Conservation (phyloP, 2,113 vertebrate species). For the Talpa occidentalis region DNA sequence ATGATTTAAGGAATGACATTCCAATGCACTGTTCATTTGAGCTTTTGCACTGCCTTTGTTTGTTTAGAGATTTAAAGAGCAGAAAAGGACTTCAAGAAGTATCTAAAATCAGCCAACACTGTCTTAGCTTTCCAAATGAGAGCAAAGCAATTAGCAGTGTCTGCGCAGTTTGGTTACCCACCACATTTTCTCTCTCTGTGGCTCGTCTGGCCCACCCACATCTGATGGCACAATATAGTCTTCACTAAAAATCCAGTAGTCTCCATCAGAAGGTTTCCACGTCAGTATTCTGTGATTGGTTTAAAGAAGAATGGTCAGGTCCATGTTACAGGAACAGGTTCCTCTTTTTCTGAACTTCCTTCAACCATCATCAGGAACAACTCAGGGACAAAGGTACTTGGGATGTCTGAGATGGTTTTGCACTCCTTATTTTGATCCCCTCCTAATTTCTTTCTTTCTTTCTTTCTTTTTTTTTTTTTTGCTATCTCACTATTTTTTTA, state of each 20-base stretch:
- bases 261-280: neutral
- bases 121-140: neutral
- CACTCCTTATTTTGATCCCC: neutral
- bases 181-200: neutral
- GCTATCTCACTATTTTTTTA: too few relatives aligned
- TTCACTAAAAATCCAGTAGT: neutral
- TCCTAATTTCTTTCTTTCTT: neutral
- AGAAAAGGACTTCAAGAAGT: neutral
- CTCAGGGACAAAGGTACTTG: neutral
- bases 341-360: neutral
- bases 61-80: slow-evolving; percentile 46
- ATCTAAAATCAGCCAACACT: neutral
- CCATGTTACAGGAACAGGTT: neutral
- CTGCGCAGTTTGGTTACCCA: neutral
- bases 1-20: slow-evolving; percentile 60
- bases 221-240: neutral
- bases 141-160: neutral
- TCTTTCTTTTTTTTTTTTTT: too few relatives aligned
- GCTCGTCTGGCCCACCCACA: neutral
- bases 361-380: neutral
- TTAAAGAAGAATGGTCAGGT: neutral
- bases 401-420: neutral
- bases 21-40: slow-evolving; percentile 49
- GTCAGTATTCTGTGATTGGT: neutral
- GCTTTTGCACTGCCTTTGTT: slow-evolving; percentile 1